phyloP scores from a whole-genome alignment of 2,888 invertebrate genomes.

The Lordiphosa andalusiaca region DNA sequence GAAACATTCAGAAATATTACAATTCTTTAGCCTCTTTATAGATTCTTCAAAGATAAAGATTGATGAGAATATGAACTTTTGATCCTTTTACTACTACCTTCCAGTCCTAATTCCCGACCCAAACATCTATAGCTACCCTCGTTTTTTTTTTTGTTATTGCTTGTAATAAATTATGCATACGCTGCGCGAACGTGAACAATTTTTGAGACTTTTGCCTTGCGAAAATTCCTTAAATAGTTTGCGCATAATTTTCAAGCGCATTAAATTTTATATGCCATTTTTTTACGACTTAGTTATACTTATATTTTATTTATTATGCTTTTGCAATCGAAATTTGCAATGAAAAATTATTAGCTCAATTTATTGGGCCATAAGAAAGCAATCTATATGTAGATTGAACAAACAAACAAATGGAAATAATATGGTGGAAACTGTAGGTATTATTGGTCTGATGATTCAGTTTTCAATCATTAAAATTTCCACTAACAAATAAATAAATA shows the following conservation, averaged over 20 bases:
- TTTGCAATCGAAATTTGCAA: constrained; percentile 53
- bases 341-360: constrained; percentile 67
- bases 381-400: constrained; percentile 40
- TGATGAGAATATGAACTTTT: too few species aligned
- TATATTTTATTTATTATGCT: constrained; percentile 70
- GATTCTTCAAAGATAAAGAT: too few species aligned
- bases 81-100: too few species aligned
- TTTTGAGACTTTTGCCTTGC: constrained; percentile 4
- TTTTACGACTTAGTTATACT: constrained; percentile 66
- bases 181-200: constrained; percentile 18
- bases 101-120: too few species aligned
- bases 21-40: too few species aligned
- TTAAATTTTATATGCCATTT: constrained; percentile 68
- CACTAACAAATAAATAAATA: constrained; percentile 45
- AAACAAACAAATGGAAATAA: constrained; percentile 8
- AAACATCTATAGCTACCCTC: too few species aligned
- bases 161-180: constrained; percentile 70
- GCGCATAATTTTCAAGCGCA: constrained; percentile 71
- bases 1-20: too few species aligned
- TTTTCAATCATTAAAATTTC: constrained; percentile 36
- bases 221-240: constrained; percentile 61
- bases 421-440: constrained; percentile 13
- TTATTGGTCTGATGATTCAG: constrained; percentile 7
- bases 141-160: too few species aligned
- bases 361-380: constrained; percentile 64